These are phyloP conservation scores for Gopherus flavomarginatus DNA, from an alignment of 2,113 vertebrate genomes.

Conservation along the genomic window DNA sequence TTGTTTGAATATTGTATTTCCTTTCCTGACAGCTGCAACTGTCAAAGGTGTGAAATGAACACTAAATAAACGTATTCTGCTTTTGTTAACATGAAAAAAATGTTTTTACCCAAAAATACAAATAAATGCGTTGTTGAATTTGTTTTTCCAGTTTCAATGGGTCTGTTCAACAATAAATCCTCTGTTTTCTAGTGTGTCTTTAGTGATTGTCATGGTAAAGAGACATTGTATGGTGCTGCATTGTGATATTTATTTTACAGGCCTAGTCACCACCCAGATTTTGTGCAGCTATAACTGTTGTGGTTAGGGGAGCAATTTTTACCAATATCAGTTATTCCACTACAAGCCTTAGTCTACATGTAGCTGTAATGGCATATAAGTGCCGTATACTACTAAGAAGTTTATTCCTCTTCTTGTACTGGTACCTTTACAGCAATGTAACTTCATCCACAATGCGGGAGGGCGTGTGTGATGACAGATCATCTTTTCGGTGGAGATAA, in stretches of 20 bases:
- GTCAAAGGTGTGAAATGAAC: conserved; percentile 82
- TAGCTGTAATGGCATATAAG: background rate
- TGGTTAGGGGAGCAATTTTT: background rate
- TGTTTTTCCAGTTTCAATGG: conserved; percentile 40
- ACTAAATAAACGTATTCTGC: conserved; percentile 76
- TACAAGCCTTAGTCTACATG: background rate
- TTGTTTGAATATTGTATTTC: conserved; percentile 65
- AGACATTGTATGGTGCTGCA: background rate
- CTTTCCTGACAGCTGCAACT: conserved; percentile 79
- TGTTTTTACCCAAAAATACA: conserved; percentile 56
- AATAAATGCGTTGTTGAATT: conserved; percentile 37
- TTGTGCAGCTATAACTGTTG: background rate
- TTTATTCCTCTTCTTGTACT: fast-evolving
- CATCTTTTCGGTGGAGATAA: no score
- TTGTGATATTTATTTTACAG: fast-evolving
- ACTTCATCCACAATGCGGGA: no score
- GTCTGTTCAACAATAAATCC: conserved; percentile 10
- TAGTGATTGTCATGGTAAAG: background rate
- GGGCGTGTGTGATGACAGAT: no score
- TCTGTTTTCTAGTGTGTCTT: background rate
- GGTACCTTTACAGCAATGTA: background rate
- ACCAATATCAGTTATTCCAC: background rate
- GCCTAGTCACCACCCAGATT: background rate
- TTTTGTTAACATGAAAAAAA: conserved; percentile 74
- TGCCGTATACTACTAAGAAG: background rate